Conservation (phyloP, 1,140 invertebrate genomes). For the Temnothorax longispinosus region DNA sequence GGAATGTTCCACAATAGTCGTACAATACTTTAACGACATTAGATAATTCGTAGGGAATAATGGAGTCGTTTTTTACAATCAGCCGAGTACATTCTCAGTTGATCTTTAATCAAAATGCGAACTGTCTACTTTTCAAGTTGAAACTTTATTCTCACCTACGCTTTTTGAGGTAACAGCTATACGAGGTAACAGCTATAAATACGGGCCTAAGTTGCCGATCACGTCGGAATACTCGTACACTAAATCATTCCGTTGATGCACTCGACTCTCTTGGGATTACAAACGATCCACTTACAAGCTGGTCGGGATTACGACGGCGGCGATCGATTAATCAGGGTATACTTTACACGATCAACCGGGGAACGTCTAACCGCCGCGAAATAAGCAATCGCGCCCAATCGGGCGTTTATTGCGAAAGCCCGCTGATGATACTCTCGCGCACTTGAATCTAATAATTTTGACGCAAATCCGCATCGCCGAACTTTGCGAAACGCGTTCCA, state of each 20-base stretch:
- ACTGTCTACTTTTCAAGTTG: not conserved
- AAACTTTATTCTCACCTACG: not conserved
- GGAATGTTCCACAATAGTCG: too few relatives aligned
- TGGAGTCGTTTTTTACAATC: not conserved
- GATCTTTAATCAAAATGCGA: not conserved
- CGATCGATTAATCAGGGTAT: conserved; percentile 69
- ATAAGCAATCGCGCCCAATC: conserved; percentile 49
- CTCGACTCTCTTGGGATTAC: conserved; percentile 55
- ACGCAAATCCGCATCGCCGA: not conserved
- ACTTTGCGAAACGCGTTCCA: conserved; percentile 38
- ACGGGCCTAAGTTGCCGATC: conserved; percentile 41
- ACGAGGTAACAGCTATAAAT: conserved; percentile 15
- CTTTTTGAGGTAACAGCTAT: not conserved
- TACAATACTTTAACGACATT: too few relatives aligned
- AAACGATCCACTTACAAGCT: conserved; percentile 71
- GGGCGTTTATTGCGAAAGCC: conserved; percentile 56
- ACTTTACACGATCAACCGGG: conserved; percentile 53
- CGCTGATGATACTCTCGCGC: conserved; percentile 19
- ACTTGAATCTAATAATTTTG: conserved; percentile 51
- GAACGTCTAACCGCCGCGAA: conserved; percentile 40
- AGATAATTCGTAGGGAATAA: not conserved
- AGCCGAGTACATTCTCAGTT: not conserved
- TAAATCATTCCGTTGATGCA: conserved; percentile 63
- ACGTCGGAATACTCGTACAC: conserved; percentile 10
- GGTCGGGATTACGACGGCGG: conserved; percentile 61